These are phyloP conservation scores for Anthopleura xanthogrammica DNA, from an alignment of 92 coral and sea anemone genomes.

Conservation along the genomic window DNA sequence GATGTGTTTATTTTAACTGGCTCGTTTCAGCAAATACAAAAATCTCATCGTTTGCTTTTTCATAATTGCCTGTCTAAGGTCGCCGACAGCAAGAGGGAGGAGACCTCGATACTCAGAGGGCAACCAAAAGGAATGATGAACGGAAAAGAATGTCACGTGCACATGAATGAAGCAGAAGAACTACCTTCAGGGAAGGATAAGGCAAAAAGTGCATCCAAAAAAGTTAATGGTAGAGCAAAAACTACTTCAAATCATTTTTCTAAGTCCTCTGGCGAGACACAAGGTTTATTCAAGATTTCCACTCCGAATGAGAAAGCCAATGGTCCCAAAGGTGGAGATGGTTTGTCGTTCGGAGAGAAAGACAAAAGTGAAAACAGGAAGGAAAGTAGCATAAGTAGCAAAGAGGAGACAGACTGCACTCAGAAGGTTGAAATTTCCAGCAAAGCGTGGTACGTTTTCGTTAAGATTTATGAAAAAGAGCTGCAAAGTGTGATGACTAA, in stretches of 20 bases:
- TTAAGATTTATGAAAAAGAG: slow-evolving; percentile 9
- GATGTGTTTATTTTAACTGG: slow-evolving; percentile 20
- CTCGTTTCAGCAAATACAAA: slow-evolving; percentile 22
- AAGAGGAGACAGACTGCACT: neutral
- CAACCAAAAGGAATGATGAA: neutral
- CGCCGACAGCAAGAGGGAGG: neutral
- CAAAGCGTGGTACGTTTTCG: slow-evolving; percentile 9
- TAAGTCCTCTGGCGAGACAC: too few species aligned
- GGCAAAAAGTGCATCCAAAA: neutral
- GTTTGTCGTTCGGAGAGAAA: neutral
- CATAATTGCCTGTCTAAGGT: neutral
- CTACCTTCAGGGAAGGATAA: neutral
- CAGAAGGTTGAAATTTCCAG: neutral
- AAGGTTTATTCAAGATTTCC: too few species aligned
- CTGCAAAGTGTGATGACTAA: slow-evolving; percentile 13
- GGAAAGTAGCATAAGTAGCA: neutral
- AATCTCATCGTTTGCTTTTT: neutral
- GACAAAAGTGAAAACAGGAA: neutral
- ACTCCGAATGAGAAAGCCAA: too few species aligned
- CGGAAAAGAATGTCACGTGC: neutral
- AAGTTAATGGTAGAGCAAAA: neutral
- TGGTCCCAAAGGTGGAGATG: too few species aligned
- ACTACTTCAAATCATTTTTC: too few species aligned
- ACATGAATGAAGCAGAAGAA: neutral
- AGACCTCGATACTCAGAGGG: neutral